Evolutionary conservation across 2,113 vertebrate genomes (phyloP).

Genomic region (Phrynosoma blainvillii): DNA sequence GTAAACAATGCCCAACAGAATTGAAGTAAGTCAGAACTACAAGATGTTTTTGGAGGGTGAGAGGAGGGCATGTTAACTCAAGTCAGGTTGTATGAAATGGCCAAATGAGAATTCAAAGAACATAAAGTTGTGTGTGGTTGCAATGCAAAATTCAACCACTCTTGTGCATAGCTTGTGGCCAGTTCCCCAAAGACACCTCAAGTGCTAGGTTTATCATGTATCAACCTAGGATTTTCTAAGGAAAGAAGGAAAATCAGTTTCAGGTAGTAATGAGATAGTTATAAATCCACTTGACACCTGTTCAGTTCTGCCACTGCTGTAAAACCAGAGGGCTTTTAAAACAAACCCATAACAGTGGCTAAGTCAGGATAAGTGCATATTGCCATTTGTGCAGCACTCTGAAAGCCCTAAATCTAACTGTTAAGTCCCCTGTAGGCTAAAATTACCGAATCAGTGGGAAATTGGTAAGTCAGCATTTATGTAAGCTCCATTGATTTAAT

Average conservation of each 20-base stretch:
- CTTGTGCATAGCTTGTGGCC: not conserved
- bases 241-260: not conserved
- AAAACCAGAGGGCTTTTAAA: not conserved
- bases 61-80: not conserved
- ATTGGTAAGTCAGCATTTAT: too few relatives aligned
- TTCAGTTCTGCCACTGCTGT: not conserved
- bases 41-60: not conserved
- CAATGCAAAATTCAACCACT: not conserved
- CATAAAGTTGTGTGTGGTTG: not conserved
- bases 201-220: slow-evolving; percentile 5
- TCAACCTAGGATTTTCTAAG: slow-evolving; percentile 10
- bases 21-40: not conserved
- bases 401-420: not conserved
- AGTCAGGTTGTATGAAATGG: not conserved
- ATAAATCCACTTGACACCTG: slow-evolving; percentile 13
- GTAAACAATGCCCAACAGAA: not conserved
- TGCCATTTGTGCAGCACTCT: not conserved
- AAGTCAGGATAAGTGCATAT: not conserved
- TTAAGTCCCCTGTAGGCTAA: too few relatives aligned
- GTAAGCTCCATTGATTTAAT: too few relatives aligned
- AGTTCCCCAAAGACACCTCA: not conserved
- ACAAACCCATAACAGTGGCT: not conserved
- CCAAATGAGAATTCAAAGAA: not conserved
- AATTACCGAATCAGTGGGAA: too few relatives aligned
- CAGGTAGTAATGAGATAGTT: not conserved